A percentile compares a stretch with the other conserved stretches of the same genome.
phyloP scores from a whole-genome alignment of 2,888 invertebrate species.

The Xanthostigma xanthostigma region DNA sequence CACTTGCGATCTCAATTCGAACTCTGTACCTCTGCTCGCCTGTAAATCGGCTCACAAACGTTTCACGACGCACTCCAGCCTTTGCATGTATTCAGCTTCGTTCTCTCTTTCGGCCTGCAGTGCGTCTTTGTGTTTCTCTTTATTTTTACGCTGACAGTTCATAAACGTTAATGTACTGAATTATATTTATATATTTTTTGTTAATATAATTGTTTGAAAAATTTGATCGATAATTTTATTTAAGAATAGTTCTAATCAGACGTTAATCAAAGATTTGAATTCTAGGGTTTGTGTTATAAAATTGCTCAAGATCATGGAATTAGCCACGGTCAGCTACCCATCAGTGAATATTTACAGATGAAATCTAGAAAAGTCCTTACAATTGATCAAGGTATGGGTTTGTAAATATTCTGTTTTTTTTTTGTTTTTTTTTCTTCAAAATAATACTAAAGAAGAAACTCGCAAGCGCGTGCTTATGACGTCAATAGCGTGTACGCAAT shows the following conservation, averaged over 20 bases:
- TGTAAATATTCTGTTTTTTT: too few relatives aligned
- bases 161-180: too few relatives aligned
- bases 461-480: too few relatives aligned
- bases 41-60: conserved; percentile 58
- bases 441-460: too few relatives aligned
- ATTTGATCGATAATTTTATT: too few relatives aligned
- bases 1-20: conserved; percentile 53
- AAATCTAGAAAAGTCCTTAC: conserved; percentile 87
- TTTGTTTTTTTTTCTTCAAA: too few relatives aligned
- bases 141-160: conserved; percentile 27
- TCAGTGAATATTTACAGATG: conserved; percentile 80
- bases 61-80: conserved; percentile 58
- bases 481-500: too few relatives aligned
- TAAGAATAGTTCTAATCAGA: too few relatives aligned
- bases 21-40: conserved; percentile 51
- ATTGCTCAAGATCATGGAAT: conserved; percentile 67
- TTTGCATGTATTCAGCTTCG: conserved; percentile 25
- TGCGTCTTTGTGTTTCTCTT: conserved; percentile 25
- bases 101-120: conserved; percentile 15
- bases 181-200: too few relatives aligned
- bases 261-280: too few relatives aligned
- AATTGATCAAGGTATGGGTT: conserved; percentile 72
- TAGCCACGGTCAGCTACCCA: conserved; percentile 71
- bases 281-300: conserved; percentile 68
- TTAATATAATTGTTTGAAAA: too few relatives aligned